Percentiles rank a stretch among this genome's conserved stretches.
Evolutionary conservation across 2,797 vertebrate genomes (phyloP).

Genomic region (Trachops cirrhosus): DNA sequence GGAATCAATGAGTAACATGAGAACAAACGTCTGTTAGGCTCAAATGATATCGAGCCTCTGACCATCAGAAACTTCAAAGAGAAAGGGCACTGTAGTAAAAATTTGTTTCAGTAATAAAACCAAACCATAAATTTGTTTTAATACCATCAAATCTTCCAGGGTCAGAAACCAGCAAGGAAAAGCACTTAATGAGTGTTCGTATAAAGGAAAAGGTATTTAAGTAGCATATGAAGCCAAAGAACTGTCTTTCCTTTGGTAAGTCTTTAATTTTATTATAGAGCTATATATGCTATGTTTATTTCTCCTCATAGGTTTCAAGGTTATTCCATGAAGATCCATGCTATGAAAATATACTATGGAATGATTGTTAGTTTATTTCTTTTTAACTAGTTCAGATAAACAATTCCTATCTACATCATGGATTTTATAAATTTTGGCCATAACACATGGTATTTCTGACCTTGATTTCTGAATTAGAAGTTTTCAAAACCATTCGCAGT

Average conservation of each 20-base stretch:
- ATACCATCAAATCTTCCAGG: not conserved
- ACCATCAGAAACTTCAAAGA: not conserved
- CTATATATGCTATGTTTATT: not conserved
- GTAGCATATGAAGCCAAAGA: not conserved
- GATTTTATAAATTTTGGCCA: not conserved
- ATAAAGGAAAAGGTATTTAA: not conserved
- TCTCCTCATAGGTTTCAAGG: not conserved
- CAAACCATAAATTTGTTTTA: slow-evolving; percentile 28
- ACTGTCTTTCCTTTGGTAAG: not conserved
- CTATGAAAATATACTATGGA: not conserved
- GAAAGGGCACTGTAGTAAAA: not conserved
- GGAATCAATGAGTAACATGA: not conserved
- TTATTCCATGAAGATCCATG: not conserved
- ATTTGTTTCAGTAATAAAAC: not conserved
- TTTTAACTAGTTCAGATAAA: not conserved
- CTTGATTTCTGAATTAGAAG: slow-evolving; percentile 1
- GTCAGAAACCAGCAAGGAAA: not conserved
- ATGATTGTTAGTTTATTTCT: not conserved
- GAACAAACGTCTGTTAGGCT: not conserved
- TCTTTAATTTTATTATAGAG: not conserved
- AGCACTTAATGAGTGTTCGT: not conserved
- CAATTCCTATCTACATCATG: not conserved
- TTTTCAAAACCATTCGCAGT: not conserved
- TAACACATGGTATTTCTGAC: not conserved
- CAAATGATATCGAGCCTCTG: not conserved